Evolutionary conservation across 2,113 vertebrate genomes (phyloP).

Genomic region (Phoxinus phoxinus): DNA sequence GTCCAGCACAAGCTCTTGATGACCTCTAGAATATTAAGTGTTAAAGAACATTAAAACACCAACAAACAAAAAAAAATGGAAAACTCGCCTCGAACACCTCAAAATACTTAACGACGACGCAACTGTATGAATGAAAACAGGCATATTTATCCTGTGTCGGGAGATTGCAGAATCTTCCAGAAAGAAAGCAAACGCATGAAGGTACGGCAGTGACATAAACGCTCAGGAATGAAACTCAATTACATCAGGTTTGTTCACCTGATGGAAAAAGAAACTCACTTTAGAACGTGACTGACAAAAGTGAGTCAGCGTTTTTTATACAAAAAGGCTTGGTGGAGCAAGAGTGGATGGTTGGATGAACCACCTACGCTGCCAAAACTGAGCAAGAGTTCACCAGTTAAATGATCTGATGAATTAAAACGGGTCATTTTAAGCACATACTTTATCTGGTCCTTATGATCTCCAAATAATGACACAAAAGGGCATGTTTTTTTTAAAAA

Average conservation of each 20-base stretch:
- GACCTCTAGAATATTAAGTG: neutral
- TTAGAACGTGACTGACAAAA: neutral
- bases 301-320: neutral
- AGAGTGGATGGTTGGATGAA: neutral
- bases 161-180: neutral
- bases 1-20: slow-evolving; percentile 22
- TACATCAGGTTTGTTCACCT: neutral
- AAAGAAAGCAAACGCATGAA: neutral
- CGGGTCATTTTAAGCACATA: neutral
- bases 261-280: neutral
- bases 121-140: neutral
- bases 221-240: neutral
- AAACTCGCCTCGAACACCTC: neutral
- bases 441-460: neutral
- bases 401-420: neutral
- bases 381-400: neutral
- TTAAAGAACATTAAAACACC: slow-evolving; percentile 12
- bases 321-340: neutral
- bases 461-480: neutral
- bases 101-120: neutral
- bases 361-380: neutral
- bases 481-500: slow-evolving; percentile 16
- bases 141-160: too few relatives aligned
- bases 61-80: neutral
- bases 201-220: neutral